Evolutionary conservation across 2,888 invertebrate genomes (phyloP), one percentile per base, ranked within the genome.

Genomic region (Leptopilina myrica): DNA sequence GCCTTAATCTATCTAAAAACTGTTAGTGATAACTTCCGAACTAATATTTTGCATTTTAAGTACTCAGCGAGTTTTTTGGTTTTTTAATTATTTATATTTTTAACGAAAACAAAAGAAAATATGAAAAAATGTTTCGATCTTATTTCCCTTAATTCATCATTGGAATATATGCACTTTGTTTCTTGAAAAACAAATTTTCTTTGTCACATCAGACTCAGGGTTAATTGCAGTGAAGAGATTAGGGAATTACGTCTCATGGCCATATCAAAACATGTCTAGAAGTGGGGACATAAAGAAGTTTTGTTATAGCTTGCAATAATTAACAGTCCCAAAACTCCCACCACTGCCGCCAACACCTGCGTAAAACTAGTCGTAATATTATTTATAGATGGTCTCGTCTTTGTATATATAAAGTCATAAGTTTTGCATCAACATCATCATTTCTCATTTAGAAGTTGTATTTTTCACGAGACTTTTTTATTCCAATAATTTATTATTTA

Each of bases 331-430:
- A 56, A 73, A 73, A 56, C 53, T 1, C 69, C 69, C 69, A 73
- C 69, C 53, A 33, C 33, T 14, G 14, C 14, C 26, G 9, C 20
- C 33, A 14, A 53, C 69, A 53, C 33, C 53, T 73, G 69, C 69
- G 56, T 56, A 73, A 73, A 73, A 73, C 53, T 33, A n/a, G 26
- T 73, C 26, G 11, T 26, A 26, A 49, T 49, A 69, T 33, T 33
- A 33, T 33, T 3, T 33, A 33, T 12, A 53, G 49, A 49, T 69
- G 67, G 49, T 4, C 53, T 26, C 15, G 46, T 46, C 11, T 15
- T 73, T 73, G 69, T 73, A 73, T 73, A 20, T 20, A 73, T 73
- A 73, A 73, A 56, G 56, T 33, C 33, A 7, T 56, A 56, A 33
- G 33, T 4, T 5, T 26, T 6, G 49, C 11, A 53, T 53, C 20